Conservation (phyloP, 2,888 invertebrate species). For the Pyrocoelia pectoralis region DNA sequence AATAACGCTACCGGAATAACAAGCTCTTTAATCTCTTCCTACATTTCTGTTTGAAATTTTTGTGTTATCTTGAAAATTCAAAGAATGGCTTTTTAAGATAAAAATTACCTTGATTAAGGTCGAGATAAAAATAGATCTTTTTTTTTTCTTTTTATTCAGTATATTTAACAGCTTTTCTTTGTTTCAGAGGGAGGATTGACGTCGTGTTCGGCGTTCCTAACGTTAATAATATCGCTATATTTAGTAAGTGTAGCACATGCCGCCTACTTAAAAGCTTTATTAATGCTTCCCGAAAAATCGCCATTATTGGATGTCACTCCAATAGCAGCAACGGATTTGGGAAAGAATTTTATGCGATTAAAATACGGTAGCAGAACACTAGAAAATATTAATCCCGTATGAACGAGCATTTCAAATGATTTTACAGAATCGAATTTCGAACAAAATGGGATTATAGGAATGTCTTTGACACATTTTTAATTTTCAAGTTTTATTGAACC, state of each 20-base stretch:
- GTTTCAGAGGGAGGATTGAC: neutral
- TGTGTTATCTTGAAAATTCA: too few relatives aligned
- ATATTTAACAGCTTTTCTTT: neutral
- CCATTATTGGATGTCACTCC: neutral
- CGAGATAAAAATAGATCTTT: too few relatives aligned
- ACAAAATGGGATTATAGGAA: neutral
- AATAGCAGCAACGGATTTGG: neutral
- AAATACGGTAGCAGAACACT: neutral
- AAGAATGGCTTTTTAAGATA: too few relatives aligned
- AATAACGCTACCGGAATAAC: too few relatives aligned
- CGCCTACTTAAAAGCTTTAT: neutral
- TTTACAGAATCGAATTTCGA: neutral
- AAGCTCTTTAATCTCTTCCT: too few relatives aligned
- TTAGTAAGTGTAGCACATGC: neutral
- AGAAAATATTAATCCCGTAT: constrained; percentile 1
- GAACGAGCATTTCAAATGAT: neutral
- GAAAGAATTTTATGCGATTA: neutral
- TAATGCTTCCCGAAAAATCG: neutral
- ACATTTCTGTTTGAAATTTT: too few relatives aligned
- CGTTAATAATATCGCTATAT: neutral
- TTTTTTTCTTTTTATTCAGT: too few relatives aligned
- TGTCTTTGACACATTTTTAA: neutral
- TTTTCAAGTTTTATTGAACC: neutral
- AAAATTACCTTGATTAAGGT: too few relatives aligned
- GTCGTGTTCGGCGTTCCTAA: neutral